These are phyloP conservation scores for Physeter macrocephalus DNA, from an alignment of 2,113 vertebrate species.

Conservation along the genomic window DNA sequence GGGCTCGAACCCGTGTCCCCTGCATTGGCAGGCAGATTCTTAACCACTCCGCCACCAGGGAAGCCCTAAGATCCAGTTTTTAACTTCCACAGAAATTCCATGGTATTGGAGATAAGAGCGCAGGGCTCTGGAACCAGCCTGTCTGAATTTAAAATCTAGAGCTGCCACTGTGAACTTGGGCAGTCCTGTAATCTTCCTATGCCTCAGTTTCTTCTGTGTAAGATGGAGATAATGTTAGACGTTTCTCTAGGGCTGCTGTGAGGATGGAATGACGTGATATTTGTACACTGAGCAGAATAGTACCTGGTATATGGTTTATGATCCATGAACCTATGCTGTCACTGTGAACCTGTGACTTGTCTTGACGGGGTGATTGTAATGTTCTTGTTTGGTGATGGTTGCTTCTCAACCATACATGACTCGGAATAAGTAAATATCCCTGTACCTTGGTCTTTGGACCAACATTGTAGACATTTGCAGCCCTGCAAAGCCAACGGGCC, in stretches of 20 bases:
- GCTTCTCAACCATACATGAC: not conserved
- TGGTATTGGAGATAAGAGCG: not conserved
- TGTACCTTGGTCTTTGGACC: constrained; percentile 57
- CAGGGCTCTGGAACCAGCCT: not conserved
- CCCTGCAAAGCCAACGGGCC: not conserved
- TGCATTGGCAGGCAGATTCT: too few species aligned
- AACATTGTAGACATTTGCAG: not conserved
- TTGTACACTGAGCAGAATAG: not conserved
- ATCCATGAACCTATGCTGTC: not conserved
- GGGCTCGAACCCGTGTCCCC: too few species aligned
- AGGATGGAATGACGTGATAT: not conserved
- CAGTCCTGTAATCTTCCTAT: not conserved
- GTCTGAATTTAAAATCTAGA: not conserved
- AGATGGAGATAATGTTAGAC: not conserved
- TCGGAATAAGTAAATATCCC: constrained; percentile 6
- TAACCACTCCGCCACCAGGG: too few species aligned
- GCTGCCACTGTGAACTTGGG: not conserved
- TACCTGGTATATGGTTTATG: not conserved
- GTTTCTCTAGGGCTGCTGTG: not conserved
- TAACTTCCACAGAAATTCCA: not conserved
- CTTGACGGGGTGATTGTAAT: not conserved
- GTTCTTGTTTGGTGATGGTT: not conserved
- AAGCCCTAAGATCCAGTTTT: not conserved
- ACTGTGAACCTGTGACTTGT: not conserved
- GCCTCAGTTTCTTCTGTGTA: not conserved